These are phyloP conservation scores for Serrognathus titanus DNA, from an alignment of 2,888 invertebrate species.

Conservation along the genomic window DNA sequence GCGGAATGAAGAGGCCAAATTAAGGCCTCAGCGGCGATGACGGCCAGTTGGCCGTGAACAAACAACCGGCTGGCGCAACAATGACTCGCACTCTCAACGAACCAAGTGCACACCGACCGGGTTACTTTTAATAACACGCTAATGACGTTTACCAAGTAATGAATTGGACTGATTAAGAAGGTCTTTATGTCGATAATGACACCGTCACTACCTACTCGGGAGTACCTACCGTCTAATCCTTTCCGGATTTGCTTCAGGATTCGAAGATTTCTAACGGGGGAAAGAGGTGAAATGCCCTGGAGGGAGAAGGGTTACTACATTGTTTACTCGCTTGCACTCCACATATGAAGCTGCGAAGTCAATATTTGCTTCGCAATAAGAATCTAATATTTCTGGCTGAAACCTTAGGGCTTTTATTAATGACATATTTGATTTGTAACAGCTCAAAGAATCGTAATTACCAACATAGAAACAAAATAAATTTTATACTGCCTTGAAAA, in stretches of 20 bases:
- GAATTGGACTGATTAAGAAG: constrained; percentile 21
- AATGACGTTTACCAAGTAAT: constrained; percentile 22
- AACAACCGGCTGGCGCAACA: constrained; percentile 37
- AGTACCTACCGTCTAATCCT: background rate
- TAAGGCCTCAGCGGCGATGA: constrained; percentile 44
- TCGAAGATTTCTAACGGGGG: background rate
- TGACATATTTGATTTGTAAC: too few species aligned
- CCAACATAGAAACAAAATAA: too few species aligned
- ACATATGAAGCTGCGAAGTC: constrained; percentile 12
- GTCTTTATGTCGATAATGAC: background rate
- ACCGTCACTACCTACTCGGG: background rate
- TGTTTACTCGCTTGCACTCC: constrained; percentile 11
- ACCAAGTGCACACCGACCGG: background rate
- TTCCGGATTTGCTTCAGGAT: background rate
- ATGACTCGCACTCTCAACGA: constrained; percentile 30
- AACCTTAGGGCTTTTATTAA: too few species aligned
- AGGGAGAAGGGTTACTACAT: constrained; percentile 11
- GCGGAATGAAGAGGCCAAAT: constrained; percentile 38
- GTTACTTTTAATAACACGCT: constrained; percentile 19
- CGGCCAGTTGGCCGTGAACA: constrained; percentile 42
- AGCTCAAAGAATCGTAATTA: too few species aligned
- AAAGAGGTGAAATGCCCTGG: background rate
- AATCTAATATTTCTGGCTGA: constrained; percentile 10
- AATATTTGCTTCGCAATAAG: constrained; percentile 11
- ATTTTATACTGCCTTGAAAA: too few species aligned